These are phyloP conservation scores for Drosophila willistoni DNA, from an alignment of 1,140 invertebrate genomes.

Conservation along the genomic window DNA sequence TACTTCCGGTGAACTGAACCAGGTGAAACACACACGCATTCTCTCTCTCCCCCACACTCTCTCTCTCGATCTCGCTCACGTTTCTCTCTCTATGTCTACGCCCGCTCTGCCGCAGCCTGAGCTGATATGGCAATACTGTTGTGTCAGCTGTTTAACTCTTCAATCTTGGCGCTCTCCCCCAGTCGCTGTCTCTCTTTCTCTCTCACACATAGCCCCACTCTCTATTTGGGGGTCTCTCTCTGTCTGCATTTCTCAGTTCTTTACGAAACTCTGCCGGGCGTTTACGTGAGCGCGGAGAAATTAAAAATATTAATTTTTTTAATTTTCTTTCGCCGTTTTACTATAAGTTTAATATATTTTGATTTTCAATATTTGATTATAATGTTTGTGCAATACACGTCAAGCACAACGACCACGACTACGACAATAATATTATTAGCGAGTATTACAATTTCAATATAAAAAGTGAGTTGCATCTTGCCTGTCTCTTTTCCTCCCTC, in stretches of 20 bases:
- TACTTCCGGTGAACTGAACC: conserved; percentile 57
- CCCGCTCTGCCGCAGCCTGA: conserved; percentile 1
- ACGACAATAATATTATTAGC: conserved; percentile 47
- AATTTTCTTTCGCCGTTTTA: conserved; percentile 38
- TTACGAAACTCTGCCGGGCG: conserved; percentile 62
- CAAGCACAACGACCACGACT: conserved; percentile 1
- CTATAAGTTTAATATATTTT: conserved; percentile 35
- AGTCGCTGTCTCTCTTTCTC: neutral
- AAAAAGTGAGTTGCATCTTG: conserved; percentile 63
- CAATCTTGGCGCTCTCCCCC: conserved; percentile 19
- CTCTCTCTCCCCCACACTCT: neutral
- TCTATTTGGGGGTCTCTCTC: conserved; percentile 14
- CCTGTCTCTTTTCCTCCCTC: neutral
- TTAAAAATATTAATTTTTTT: conserved; percentile 30
- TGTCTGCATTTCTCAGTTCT: conserved; percentile 54
- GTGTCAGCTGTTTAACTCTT: conserved; percentile 32
- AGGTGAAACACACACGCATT: conserved; percentile 26
- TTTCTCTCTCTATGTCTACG: conserved; percentile 14
- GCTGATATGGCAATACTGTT: conserved; percentile 32
- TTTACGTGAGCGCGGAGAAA: conserved; percentile 50
- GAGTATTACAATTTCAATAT: conserved; percentile 51
- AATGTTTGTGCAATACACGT: conserved; percentile 59
- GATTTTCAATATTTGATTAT: conserved; percentile 61
- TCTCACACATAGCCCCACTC: conserved; percentile 1
- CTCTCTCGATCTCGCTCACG: neutral